Evolutionary conservation across 2,113 vertebrate genomes (phyloP).

Genomic region (Osmerus eperlanus): DNA sequence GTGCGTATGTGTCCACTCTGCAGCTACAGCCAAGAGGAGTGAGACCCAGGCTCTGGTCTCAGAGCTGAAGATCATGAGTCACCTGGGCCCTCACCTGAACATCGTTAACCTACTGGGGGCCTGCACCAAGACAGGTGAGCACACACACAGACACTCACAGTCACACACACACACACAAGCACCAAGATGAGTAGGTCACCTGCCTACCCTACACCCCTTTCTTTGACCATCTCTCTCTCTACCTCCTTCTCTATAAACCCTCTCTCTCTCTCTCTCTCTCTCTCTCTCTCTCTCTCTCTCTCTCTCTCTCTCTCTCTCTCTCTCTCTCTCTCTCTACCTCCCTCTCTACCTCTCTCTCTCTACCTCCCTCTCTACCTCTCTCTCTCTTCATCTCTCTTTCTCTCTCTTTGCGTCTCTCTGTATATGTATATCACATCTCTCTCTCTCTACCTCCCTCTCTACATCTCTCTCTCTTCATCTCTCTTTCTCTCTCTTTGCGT

Average conservation of each 20-base stretch:
- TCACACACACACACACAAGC: too few relatives aligned
- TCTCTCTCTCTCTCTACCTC: not conserved
- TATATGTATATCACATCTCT: not conserved
- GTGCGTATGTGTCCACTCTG: not conserved
- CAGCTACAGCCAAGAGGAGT: conserved; percentile 54
- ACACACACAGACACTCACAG: not conserved
- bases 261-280: not conserved
- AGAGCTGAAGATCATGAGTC: conserved; percentile 70
- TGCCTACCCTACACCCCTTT: too few relatives aligned
- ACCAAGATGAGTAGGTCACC: too few relatives aligned
- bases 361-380: not conserved
- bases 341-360: conserved; percentile 1
- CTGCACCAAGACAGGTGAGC: conserved; percentile 60
- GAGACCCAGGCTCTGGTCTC: conserved; percentile 59
- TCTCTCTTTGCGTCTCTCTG: not conserved
- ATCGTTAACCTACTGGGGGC: conserved; percentile 73
- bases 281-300: not conserved
- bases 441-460: not conserved
- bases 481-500: too few relatives aligned
- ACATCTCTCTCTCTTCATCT: too few relatives aligned
- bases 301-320: not conserved
- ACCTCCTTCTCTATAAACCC: conserved; percentile 1
- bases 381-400: too few relatives aligned
- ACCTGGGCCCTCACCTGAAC: conserved; percentile 69
- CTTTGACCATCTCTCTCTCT: not conserved